Conservation (phyloP, 2,888 invertebrate species). For the Stictocephala bisonia region DNA sequence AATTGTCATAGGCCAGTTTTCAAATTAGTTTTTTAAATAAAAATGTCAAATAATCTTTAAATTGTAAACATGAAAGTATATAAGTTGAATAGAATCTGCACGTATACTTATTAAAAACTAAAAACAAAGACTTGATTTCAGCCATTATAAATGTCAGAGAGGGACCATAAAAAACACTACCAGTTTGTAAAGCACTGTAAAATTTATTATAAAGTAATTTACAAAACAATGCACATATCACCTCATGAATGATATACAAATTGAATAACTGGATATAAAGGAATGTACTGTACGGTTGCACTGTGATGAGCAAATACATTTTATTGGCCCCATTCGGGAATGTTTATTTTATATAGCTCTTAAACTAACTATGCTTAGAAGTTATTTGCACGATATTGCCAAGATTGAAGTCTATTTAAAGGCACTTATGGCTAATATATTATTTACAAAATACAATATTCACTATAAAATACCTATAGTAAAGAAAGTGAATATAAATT, state of each 20-base stretch:
- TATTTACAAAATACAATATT: not conserved
- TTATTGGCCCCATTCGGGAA: conserved; percentile 21
- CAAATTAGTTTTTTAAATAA: too few species aligned
- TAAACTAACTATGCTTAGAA: not conserved
- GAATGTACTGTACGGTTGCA: conserved; percentile 21
- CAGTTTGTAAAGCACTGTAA: conserved; percentile 32
- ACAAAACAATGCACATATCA: conserved; percentile 31
- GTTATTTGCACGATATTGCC: not conserved
- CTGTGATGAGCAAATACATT: conserved; percentile 16
- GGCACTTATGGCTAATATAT: conserved; percentile 21
- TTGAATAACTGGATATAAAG: not conserved
- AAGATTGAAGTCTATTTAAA: not conserved
- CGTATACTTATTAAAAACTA: too few species aligned
- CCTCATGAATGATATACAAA: conserved; percentile 21
- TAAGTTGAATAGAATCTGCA: too few species aligned
- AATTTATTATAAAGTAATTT: conserved; percentile 39
- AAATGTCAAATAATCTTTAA: too few species aligned
- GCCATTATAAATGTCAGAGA: too few species aligned
- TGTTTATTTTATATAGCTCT: not conserved
- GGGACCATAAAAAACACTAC: not conserved
- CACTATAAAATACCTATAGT: not conserved
- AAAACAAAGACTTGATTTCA: too few species aligned
- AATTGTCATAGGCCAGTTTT: too few species aligned
- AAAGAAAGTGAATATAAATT: not conserved
- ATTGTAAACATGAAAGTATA: too few species aligned